phyloP scores from a whole-genome alignment of 2,888 invertebrate genomes.

The Brachylomia viminalis region DNA sequence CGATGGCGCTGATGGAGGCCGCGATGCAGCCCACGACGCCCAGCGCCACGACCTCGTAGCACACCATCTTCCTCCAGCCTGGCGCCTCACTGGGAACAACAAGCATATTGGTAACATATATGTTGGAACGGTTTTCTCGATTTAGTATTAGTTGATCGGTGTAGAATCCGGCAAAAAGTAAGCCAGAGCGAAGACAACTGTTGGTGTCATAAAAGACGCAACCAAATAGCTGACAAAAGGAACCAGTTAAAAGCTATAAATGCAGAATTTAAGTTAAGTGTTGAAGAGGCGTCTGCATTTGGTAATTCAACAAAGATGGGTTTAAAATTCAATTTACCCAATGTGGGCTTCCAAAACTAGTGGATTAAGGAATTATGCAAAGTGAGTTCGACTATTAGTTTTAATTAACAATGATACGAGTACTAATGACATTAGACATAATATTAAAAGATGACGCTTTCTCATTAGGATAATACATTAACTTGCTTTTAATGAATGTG shows the following conservation, averaged over 20 bases:
- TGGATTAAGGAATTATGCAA: neutral
- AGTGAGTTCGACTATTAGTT: neutral
- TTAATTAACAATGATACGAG: neutral
- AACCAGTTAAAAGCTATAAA: neutral
- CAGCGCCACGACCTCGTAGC: constrained; percentile 91
- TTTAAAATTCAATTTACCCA: neutral
- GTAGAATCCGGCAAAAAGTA: neutral
- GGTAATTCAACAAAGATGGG: neutral
- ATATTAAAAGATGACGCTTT: neutral
- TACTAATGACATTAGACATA: neutral
- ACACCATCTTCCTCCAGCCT: constrained; percentile 90
- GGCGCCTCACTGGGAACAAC: constrained; percentile 88
- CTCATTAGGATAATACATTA: neutral
- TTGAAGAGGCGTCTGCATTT: neutral
- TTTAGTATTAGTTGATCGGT: neutral
- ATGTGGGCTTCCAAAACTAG: neutral
- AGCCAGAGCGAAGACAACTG: neutral
- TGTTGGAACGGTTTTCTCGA: neutral
- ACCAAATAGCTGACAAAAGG: neutral
- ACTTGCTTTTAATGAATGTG: neutral
- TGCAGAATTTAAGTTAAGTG: neutral
- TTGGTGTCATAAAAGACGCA: neutral
- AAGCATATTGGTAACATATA: neutral
- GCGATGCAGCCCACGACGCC: constrained; percentile 91
- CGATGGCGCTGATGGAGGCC: constrained; percentile 91